These are phyloP conservation scores for Drosophila meridiana DNA, from an alignment of 2,888 invertebrate genomes.

Conservation along the genomic window DNA sequence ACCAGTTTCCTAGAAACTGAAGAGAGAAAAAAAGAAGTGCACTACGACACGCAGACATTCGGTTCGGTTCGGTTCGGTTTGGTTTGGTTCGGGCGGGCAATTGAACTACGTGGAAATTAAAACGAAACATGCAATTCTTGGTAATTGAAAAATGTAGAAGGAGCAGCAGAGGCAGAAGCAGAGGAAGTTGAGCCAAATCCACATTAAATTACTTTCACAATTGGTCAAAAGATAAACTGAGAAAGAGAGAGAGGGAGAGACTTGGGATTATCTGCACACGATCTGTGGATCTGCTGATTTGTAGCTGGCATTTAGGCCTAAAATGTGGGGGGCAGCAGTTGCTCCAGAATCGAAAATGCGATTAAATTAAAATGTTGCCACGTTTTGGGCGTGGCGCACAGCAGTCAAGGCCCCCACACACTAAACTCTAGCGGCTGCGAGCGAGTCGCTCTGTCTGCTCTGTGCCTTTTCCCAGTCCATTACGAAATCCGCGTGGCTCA, in stretches of 20 bases:
- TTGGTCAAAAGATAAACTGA: constrained; percentile 72
- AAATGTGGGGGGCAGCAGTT: constrained; percentile 15
- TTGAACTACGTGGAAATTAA: constrained; percentile 71
- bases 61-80: constrained; percentile 11
- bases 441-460: constrained; percentile 1
- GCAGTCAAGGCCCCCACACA: not conserved
- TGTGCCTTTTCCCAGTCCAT: constrained; percentile 47
- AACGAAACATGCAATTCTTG: constrained; percentile 79
- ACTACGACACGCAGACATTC: constrained; percentile 61
- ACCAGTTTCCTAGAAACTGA: constrained; percentile 65
- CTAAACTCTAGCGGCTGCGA: not conserved
- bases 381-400: constrained; percentile 54
- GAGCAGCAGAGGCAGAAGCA: not conserved
- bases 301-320: constrained; percentile 53
- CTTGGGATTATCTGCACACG: constrained; percentile 66
- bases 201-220: constrained; percentile 80
- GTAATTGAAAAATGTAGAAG: constrained; percentile 72
- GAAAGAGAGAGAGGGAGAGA: not conserved
- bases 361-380: constrained; percentile 61
- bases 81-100: constrained; percentile 31
- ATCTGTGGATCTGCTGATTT: constrained; percentile 51
- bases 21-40: constrained; percentile 51
- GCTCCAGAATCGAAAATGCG: constrained; percentile 59
- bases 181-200: constrained; percentile 39
- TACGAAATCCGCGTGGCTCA: constrained; percentile 63